Base-by-base conservation (phyloP, 2,113 vertebrate species). In the Urocynchramus pylzowi region DNA sequence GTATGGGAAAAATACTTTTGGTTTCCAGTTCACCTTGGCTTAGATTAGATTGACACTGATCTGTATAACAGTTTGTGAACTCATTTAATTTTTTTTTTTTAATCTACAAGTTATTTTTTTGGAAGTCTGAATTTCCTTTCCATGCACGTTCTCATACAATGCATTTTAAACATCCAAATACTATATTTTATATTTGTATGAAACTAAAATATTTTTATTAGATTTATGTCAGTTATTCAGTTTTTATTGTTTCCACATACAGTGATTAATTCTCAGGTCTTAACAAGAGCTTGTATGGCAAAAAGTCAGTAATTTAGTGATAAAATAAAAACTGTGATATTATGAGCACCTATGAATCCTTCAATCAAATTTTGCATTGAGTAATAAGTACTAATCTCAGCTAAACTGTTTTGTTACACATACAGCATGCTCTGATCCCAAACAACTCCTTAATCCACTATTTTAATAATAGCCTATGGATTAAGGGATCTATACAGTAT, bases 361-460 rank as follows among this genome's bases (percentile, higher is more conserved):
- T 90, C 90, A 88, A 96, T 94, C 79, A 93, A 49, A 81, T 89
- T 96, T 75, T 88, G 63, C 19, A 1, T 68, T 67, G 27, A 95
- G 68, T 68, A 93, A 93, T 88, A 77, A 88, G 78, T 86, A 92
- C 78, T 96, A 96, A 96, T 91, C 96, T 95, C 92, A 53, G 83
- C 47, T 96, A 74, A 94, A 95, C 60, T 94, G 88, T 96, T 94
- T 88, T 93, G 68, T 88, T 96, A 92, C 56, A 89, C 71, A 93
- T 96, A 54, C 42, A 88, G 75, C 78, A 37, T 33, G 54, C 63
- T 80, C 75, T 95, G 82, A 96, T 94, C 88, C 92, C 79, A 94
- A 93, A 88, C 47, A 90, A 67, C 60, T 90, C 90, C 87, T 86
- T 96, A 96, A 97, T 96, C 96, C 92, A 84, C 87, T 96, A 63